Percentiles rank a stretch among this genome's conserved stretches.
phyloP scores from a whole-genome alignment of 2,113 vertebrate species.

The Amphilophus citrinellus region DNA sequence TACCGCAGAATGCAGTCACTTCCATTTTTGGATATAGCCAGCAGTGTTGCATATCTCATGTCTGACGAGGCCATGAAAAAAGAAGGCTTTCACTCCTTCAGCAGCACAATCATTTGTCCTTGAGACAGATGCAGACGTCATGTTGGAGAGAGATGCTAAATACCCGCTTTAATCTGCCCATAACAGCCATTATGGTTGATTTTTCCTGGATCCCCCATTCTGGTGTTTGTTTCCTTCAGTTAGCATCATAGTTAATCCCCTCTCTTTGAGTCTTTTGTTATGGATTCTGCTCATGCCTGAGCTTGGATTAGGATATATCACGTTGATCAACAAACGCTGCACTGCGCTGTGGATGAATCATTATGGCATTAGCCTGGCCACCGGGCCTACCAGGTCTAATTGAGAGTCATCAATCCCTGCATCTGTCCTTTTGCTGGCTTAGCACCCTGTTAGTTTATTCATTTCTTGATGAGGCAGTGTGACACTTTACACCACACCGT shows the following conservation, averaged over 20 bases:
- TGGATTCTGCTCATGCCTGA: constrained; percentile 68
- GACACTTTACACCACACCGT: constrained; percentile 53
- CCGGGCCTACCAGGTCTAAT: constrained; percentile 64
- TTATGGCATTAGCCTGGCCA: constrained; percentile 69
- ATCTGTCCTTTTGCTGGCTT: constrained; percentile 61
- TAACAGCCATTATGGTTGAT: constrained; percentile 34
- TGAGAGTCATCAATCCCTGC: constrained; percentile 67
- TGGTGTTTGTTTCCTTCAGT: constrained; percentile 59
- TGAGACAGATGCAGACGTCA: constrained; percentile 53
- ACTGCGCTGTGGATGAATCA: constrained; percentile 66
- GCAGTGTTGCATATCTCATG: not conserved
- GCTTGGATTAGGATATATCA: constrained; percentile 75
- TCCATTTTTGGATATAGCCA: not conserved
- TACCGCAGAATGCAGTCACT: not conserved
- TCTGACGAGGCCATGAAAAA: not conserved
- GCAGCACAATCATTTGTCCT: constrained; percentile 38
- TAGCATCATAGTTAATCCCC: constrained; percentile 62
- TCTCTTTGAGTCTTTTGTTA: constrained; percentile 54
- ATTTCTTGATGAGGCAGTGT: constrained; percentile 47
- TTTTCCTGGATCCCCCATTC: constrained; percentile 42
- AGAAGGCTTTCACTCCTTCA: not conserved
- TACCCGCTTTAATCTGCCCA: constrained; percentile 44
- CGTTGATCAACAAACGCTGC: constrained; percentile 71
- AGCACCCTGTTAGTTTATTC: constrained; percentile 38
- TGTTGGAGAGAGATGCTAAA: constrained; percentile 32